Percentiles rank a stretch among this genome's conserved stretches.
phyloP scores from a whole-genome alignment of 2,888 invertebrate genomes.

The Meteorus colon region DNA sequence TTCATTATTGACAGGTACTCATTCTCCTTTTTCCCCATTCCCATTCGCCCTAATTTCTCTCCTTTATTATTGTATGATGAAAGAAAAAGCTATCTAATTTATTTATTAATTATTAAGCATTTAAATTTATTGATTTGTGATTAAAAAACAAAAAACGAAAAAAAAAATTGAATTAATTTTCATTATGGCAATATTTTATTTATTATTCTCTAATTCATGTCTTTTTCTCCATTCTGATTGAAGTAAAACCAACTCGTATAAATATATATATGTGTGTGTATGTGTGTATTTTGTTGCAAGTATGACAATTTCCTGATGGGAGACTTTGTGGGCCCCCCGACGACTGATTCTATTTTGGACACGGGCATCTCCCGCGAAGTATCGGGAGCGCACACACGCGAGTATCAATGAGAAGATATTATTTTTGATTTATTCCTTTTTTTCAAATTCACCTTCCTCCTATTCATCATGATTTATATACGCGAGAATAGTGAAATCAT shows the following conservation, averaged over 20 bases:
- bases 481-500: not conserved
- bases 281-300: not conserved
- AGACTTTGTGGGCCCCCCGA: slow-evolving; percentile 24
- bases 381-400: slow-evolving; percentile 10
- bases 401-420: slow-evolving; percentile 14
- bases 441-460: not conserved
- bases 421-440: not conserved
- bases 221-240: slow-evolving; percentile 21
- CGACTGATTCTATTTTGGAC: slow-evolving; percentile 39
- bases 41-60: not conserved
- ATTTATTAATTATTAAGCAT: slow-evolving; percentile 36
- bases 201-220: slow-evolving; percentile 12
- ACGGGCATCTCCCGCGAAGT: slow-evolving; percentile 32
- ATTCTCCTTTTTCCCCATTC: not conserved
- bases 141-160: slow-evolving; percentile 5
- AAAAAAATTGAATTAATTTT: slow-evolving; percentile 9
- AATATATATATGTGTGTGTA: not conserved
- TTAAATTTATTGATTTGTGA: slow-evolving; percentile 36
- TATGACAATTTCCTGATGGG: slow-evolving; percentile 2
- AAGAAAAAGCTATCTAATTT: slow-evolving; percentile 30
- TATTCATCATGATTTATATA: not conserved
- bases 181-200: not conserved
- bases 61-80: slow-evolving; percentile 4
- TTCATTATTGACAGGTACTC: slow-evolving; percentile 13
- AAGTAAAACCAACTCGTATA: not conserved